Evolutionary conservation across 1,140 invertebrate species (phyloP).

Genomic region (Temnothorax nylanderi): DNA sequence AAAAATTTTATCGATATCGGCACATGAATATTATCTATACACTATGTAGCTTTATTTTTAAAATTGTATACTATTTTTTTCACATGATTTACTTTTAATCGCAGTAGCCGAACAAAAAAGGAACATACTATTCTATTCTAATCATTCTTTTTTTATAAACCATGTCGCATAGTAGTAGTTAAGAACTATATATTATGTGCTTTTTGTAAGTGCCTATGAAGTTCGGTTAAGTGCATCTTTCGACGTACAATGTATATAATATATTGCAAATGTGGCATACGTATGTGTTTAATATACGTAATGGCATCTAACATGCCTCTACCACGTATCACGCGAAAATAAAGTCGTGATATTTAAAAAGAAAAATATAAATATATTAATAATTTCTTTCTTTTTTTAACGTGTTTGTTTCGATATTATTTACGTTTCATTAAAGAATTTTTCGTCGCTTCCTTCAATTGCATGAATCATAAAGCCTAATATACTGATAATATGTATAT

Average conservation of each 20-base stretch:
- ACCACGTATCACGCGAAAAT: not conserved
- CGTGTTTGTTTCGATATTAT: not conserved
- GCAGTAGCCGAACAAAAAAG: not conserved
- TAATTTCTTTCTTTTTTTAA: conserved; percentile 2
- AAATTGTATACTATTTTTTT: not conserved
- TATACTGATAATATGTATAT: not conserved
- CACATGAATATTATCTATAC: not conserved
- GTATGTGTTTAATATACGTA: not conserved
- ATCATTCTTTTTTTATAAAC: conserved; percentile 1
- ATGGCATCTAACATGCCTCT: not conserved
- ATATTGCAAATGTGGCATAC: not conserved
- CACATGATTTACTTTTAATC: not conserved
- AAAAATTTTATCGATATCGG: not conserved
- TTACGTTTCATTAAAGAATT: not conserved
- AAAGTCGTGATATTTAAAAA: conserved; percentile 6
- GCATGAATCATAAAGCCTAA: conserved; percentile 2
- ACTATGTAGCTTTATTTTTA: not conserved
- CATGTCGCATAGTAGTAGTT: not conserved
- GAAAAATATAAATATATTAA: conserved; percentile 10
- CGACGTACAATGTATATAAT: conserved; percentile 12
- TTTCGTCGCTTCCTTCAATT: conserved; percentile 2
- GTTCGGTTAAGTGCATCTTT: conserved; percentile 33
- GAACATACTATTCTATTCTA: conserved; percentile 1
- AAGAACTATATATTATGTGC: conserved; percentile 4
- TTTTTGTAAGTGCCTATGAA: conserved; percentile 56